These are phyloP conservation scores for Sinocyclocheilus maitianheensis DNA, from an alignment of 2,113 vertebrate species.

Conservation along the genomic window DNA sequence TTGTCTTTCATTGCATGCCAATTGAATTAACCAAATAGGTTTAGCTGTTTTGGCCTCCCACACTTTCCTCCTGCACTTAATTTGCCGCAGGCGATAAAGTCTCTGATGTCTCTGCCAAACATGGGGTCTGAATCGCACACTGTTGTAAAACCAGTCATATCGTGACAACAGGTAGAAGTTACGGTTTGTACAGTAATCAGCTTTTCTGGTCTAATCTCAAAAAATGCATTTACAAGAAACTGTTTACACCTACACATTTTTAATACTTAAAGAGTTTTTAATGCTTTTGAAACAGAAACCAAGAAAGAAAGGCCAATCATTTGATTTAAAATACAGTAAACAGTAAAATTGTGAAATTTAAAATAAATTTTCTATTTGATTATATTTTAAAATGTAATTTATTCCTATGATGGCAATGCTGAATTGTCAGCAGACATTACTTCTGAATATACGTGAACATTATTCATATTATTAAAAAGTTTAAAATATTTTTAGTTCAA, in stretches of 20 bases:
- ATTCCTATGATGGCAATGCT: not conserved
- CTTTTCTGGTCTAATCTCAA: not conserved
- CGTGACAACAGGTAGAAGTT: not conserved
- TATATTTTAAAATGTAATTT: not conserved
- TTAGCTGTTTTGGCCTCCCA: not conserved
- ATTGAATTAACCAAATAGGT: not conserved
- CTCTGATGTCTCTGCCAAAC: constrained; percentile 27
- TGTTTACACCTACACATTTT: not conserved
- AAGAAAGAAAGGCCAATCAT: not conserved
- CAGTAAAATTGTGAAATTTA: not conserved
- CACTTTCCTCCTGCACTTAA: not conserved
- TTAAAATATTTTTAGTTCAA: not conserved
- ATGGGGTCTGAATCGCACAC: not conserved
- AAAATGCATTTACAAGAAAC: not conserved
- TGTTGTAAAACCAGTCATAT: not conserved
- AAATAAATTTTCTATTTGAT: not conserved
- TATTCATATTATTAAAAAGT: not conserved
- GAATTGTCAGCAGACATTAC: not conserved
- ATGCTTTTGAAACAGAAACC: not conserved
- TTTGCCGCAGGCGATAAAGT: not conserved
- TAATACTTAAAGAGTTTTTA: not conserved
- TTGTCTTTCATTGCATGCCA: not conserved
- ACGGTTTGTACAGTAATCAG: not conserved
- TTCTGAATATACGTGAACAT: not conserved
- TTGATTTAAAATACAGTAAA: not conserved